Percentiles rank a stretch among this genome's conserved stretches.
Conservation (phyloP, 2,888 invertebrate species). For the Andrena trimmerana region DNA sequence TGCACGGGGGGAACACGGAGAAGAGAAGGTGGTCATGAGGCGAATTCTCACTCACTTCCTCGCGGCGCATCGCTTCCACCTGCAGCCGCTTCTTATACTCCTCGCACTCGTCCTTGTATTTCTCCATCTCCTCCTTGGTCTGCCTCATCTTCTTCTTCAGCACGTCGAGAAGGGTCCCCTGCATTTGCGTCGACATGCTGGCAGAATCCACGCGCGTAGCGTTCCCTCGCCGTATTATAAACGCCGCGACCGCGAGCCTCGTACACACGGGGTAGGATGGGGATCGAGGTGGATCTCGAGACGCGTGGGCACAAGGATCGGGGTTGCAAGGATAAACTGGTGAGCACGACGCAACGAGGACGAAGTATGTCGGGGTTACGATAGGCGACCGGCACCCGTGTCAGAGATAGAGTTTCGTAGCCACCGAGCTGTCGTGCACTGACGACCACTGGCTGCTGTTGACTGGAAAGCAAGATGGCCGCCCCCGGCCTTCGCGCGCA, state of each 20-base stretch:
- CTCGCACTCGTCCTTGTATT: constrained; percentile 98
- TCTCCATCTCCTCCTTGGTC: constrained; percentile 99
- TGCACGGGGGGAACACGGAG: neutral
- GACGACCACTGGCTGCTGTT: constrained; percentile 80
- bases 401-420: constrained; percentile 64
- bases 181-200: constrained; percentile 95
- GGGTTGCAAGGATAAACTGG: constrained; percentile 15
- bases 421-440: constrained; percentile 75
- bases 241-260: constrained; percentile 51
- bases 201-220: constrained; percentile 54
- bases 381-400: constrained; percentile 60
- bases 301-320: neutral
- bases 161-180: constrained; percentile 97
- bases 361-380: constrained; percentile 40
- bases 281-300: constrained; percentile 17
- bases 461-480: constrained; percentile 80
- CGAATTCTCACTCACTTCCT: constrained; percentile 93
- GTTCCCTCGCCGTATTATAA: constrained; percentile 48
- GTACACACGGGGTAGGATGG: constrained; percentile 10
- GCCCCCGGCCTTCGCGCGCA: constrained; percentile 75
- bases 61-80: constrained; percentile 97
- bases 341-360: constrained; percentile 42
- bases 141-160: constrained; percentile 99
- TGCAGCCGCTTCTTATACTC: constrained; percentile 97
- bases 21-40: constrained; percentile 17